Conservation (phyloP, 2,797 vertebrate genomes). For the Momotus momota region DNA sequence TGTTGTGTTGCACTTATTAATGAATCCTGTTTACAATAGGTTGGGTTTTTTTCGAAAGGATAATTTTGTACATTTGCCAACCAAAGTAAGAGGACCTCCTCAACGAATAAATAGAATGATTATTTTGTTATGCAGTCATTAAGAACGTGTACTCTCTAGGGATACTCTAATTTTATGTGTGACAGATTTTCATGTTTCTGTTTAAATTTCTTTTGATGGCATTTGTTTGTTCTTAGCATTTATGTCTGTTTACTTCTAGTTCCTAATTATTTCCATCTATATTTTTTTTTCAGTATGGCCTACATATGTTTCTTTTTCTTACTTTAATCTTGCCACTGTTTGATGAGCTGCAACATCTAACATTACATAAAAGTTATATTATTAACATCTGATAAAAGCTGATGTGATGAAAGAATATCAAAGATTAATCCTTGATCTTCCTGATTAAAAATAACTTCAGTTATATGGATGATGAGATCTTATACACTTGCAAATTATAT, state of each 20-base stretch:
- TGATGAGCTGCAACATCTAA: constrained; percentile 46
- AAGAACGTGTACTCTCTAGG: constrained; percentile 19
- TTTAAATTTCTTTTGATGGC: constrained; percentile 47
- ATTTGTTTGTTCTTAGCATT: constrained; percentile 40
- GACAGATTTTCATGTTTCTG: constrained; percentile 37
- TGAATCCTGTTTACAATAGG: not conserved
- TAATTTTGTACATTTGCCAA: constrained; percentile 37
- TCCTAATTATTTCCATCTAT: constrained; percentile 38
- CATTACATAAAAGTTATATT: constrained; percentile 49
- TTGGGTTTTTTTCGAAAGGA: not conserved
- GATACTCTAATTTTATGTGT: constrained; percentile 36
- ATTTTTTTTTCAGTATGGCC: constrained; percentile 22
- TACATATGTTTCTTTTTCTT: constrained; percentile 54
- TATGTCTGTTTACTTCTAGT: constrained; percentile 42
- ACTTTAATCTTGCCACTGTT: constrained; percentile 58
- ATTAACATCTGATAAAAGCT: constrained; percentile 59
- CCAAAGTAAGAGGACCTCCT: constrained; percentile 28
- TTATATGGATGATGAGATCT: not conserved
- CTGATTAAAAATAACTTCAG: constrained; percentile 50
- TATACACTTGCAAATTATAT: constrained; percentile 15
- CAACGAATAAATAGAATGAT: constrained; percentile 38
- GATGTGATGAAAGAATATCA: constrained; percentile 45
- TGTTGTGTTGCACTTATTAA: constrained; percentile 10
- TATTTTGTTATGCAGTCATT: constrained; percentile 48
- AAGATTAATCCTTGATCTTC: constrained; percentile 50